These are phyloP conservation scores for Rhagium mordax DNA, from an alignment of 2,888 invertebrate species.

Conservation along the genomic window DNA sequence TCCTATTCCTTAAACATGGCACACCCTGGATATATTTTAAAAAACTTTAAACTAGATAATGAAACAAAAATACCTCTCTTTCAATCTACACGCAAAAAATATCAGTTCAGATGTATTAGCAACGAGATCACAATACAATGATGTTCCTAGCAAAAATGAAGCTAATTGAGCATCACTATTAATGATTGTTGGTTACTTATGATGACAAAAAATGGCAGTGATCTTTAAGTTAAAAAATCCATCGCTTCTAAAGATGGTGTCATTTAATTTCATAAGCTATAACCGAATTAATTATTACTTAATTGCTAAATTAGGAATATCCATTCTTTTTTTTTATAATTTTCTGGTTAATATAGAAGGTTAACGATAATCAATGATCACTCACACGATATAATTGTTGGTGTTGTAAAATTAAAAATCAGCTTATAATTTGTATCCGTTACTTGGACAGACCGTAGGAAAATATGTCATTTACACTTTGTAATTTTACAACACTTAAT, in stretches of 20 bases:
- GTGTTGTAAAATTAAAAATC: conserved; percentile 6
- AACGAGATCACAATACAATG: conserved; percentile 59
- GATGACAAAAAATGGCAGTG: conserved; percentile 64
- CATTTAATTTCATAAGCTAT: conserved; percentile 33
- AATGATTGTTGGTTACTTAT: conserved; percentile 59
- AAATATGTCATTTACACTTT: conserved; percentile 8
- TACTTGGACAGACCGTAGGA: neutral
- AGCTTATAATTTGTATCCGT: neutral
- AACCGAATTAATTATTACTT: conserved; percentile 25
- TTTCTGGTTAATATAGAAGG: conserved; percentile 15
- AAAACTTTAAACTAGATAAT: neutral
- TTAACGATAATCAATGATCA: conserved; percentile 14
- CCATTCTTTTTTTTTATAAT: neutral
- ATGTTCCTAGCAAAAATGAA: conserved; percentile 29
- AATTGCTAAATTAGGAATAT: conserved; percentile 21
- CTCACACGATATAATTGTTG: conserved; percentile 3
- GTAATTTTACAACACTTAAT: conserved; percentile 19
- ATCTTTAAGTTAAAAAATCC: conserved; percentile 57
- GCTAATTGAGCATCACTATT: conserved; percentile 60
- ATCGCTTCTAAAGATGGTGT: conserved; percentile 36
- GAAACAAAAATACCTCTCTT: conserved; percentile 6
- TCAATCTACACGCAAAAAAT: conserved; percentile 8
- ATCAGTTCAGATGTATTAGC: conserved; percentile 58
- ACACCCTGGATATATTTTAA: neutral
- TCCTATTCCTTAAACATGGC: too few species aligned